Percentiles rank a stretch among this genome's conserved stretches.
These are phyloP conservation scores for Lysiphlebus fabarum DNA, from an alignment of 1,140 invertebrate species.

Conservation along the genomic window DNA sequence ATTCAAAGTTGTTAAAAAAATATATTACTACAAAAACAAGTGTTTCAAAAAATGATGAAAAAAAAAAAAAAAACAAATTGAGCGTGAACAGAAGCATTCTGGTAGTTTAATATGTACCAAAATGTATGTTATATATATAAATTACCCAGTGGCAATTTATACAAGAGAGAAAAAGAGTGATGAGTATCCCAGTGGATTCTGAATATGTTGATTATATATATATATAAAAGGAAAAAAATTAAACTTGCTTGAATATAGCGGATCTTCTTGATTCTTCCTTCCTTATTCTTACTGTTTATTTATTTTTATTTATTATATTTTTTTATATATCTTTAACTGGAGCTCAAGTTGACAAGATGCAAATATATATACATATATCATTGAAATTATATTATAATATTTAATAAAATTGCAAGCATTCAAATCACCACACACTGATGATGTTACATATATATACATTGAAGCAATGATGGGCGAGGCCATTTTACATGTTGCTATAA, in stretches of 20 bases:
- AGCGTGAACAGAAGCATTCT: not conserved
- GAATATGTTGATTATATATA: not conserved
- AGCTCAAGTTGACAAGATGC: not conserved
- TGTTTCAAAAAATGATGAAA: not conserved
- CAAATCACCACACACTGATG: no score
- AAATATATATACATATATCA: no score
- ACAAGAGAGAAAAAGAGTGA: not conserved
- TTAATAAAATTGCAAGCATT: no score
- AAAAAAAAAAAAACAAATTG: conserved; percentile 4
- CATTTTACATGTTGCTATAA: no score
- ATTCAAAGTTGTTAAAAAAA: no score
- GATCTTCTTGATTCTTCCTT: not conserved
- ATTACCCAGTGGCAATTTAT: not conserved
- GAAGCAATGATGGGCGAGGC: no score
- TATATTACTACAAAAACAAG: no score
- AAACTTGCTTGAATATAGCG: not conserved
- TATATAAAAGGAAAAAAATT: conserved; percentile 9
- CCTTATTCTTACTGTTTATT: conserved; percentile 6
- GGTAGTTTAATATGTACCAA: not conserved
- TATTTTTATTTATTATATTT: conserved; percentile 1
- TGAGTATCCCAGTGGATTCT: not conserved
- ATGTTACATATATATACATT: no score
- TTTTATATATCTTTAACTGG: conserved; percentile 11
- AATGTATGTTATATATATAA: conserved; percentile 3
- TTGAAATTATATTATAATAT: no score